Base-by-base conservation (phyloP, 1,140 invertebrate genomes). In the Chymomyza costata region DNA sequence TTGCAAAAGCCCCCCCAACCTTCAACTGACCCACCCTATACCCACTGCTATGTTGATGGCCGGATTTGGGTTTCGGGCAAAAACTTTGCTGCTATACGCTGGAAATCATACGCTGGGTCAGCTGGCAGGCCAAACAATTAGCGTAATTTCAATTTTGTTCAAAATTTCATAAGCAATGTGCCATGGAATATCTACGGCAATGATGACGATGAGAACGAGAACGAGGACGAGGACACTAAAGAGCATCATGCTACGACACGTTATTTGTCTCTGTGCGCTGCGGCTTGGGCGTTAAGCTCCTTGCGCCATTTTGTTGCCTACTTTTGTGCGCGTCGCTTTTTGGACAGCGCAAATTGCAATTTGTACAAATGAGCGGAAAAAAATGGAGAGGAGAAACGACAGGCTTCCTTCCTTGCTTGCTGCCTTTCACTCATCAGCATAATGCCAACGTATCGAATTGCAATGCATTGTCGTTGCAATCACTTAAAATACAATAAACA, bases 101-200 rank as follows among this genome's bases (percentile, higher is more conserved):
- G 32, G 28, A n/a, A n/a, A n/a, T n/a, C n/a, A n/a, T n/a, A n/a
- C n/a, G n/a, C n/a, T n/a, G 17, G 43, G 18, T 32, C 44, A 41
- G 15, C 16, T 37, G 45, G 56, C 51, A 57, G 57, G 39, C 53
- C 82, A 84, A 80, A 82, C 82, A 84, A 84, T 84, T 84, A 84
- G 82, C 82, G 81, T 84, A 84, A 84, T 84, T 84, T 84, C 65
- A 84, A 82, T 84, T 84, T 82, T 71, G 71, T 71, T 84, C 61
- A 84, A 84, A 84, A 84, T 84, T 84, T 84, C 65, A 84, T 84
- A 82, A 84, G 76, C 80, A 65, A 34, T 44, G 53, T 10, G 55
- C 60, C n/a, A n/a, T n/a, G n/a, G n/a, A n/a, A n/a, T n/a, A n/a
- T n/a, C n/a, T n/a, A n/a, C n/a, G n/a, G 25, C 25, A 28, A 28